Evolutionary conservation across 2,888 invertebrate species (phyloP).

Genomic region (Anthrax anthrax): DNA sequence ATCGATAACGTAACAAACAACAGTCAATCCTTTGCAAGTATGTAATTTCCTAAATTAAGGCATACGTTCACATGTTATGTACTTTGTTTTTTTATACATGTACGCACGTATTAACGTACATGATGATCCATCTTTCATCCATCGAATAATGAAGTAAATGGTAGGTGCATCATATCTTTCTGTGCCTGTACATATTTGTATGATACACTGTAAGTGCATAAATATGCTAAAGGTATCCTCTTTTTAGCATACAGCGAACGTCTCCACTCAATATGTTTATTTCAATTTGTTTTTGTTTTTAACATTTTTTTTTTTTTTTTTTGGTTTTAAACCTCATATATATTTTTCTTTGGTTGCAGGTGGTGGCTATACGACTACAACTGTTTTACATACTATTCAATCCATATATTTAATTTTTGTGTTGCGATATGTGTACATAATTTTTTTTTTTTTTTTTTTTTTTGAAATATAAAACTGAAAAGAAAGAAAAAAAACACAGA

Average conservation of each 20-base stretch:
- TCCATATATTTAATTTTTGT: too few relatives aligned
- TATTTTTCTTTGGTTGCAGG: conserved; percentile 7
- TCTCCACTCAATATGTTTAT: too few relatives aligned
- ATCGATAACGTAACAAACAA: conserved; percentile 13
- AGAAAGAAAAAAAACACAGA: neutral
- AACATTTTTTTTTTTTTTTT: too few relatives aligned
- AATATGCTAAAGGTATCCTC: too few relatives aligned
- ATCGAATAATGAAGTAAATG: too few relatives aligned
- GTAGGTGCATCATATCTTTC: too few relatives aligned
- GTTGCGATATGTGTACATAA: too few relatives aligned
- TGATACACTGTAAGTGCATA: too few relatives aligned
- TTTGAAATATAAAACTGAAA: neutral
- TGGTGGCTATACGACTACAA: conserved; percentile 6
- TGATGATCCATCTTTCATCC: conserved; percentile 14
- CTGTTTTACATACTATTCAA: too few relatives aligned
- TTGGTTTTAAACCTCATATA: neutral
- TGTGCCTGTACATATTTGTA: too few relatives aligned
- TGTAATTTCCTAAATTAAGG: conserved; percentile 18
- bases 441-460: neutral
- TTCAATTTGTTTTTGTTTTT: too few relatives aligned
- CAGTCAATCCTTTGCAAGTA: conserved; percentile 15
- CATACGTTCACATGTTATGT: conserved; percentile 12
- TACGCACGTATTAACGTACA: conserved; percentile 15
- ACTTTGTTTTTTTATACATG: neutral
- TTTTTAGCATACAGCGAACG: too few relatives aligned